phyloP scores from a whole-genome alignment of 2,113 vertebrate species.

The Melierax canorus region DNA sequence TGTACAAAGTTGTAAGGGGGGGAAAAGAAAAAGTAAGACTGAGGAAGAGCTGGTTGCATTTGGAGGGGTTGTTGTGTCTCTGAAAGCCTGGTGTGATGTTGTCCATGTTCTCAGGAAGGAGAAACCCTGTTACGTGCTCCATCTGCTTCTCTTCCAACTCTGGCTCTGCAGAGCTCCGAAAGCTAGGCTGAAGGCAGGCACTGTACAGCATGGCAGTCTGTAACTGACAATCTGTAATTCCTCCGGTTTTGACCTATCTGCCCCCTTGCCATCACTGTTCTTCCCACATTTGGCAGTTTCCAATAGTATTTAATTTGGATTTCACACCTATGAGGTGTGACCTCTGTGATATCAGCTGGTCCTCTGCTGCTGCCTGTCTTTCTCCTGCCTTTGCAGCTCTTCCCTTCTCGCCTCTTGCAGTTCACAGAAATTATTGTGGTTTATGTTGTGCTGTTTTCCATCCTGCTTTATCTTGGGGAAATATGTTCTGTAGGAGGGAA shows the following conservation, averaged over 20 bases:
- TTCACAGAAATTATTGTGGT: fast-evolving
- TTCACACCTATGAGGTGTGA: neutral
- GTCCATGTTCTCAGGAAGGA: fast-evolving
- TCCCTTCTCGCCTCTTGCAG: neutral
- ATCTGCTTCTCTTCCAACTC: neutral
- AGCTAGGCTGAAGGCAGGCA: fast-evolving
- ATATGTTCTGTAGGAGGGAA: neutral
- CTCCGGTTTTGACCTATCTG: neutral
- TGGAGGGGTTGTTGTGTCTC: neutral
- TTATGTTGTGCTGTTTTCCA: neutral
- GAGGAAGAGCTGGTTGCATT: neutral
- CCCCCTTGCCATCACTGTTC: neutral
- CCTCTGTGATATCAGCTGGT: neutral
- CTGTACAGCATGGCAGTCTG: fast-evolving
- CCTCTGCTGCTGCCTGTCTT: fast-evolving
- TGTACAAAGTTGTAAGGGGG: neutral
- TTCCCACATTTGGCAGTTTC: neutral
- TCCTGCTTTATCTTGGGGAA: neutral
- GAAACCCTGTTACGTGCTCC: neutral
- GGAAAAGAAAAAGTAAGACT: neutral
- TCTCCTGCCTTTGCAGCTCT: neutral
- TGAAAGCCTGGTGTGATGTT: neutral
- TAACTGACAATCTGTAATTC: fast-evolving
- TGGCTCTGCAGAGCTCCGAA: neutral
- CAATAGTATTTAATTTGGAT: neutral